Conservation (phyloP, 2,113 vertebrate genomes). For the Rhabdornis inornatus region DNA sequence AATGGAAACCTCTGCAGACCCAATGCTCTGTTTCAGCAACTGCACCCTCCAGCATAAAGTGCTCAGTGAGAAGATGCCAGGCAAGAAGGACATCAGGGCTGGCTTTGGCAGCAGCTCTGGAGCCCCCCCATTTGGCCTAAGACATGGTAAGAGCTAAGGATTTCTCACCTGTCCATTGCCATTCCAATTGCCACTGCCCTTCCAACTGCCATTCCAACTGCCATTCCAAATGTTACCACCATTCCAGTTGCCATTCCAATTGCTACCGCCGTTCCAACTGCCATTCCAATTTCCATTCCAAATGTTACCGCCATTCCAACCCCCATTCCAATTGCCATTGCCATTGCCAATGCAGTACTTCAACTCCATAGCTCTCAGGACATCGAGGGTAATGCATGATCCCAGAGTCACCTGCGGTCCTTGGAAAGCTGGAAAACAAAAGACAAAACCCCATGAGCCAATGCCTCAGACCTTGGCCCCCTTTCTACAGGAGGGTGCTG, state of each 20-base stretch:
- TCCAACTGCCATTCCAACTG: not conserved
- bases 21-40: fast-evolving
- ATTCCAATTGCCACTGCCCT: not conserved
- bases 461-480: no score
- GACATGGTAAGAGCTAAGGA: fast-evolving
- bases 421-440: not conserved
- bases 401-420: not conserved
- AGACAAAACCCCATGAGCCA: not conserved
- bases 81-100: fast-evolving
- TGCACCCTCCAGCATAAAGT: fast-evolving
- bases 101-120: fast-evolving
- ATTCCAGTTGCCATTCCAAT: not conserved
- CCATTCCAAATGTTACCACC: not conserved
- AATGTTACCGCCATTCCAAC: no score
- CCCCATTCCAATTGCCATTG: not conserved
- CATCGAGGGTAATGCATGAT: not conserved
- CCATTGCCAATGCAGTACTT: not conserved
- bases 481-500: fast-evolving
- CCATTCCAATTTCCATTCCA: not conserved
- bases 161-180: not conserved
- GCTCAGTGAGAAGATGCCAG: fast-evolving
- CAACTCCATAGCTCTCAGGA: not conserved
- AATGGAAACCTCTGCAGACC: not conserved
- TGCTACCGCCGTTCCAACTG: not conserved
- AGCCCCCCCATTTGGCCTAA: fast-evolving